These are phyloP conservation scores for Listronotus bonariensis DNA, from an alignment of 1,140 invertebrate genomes.

Conservation along the genomic window DNA sequence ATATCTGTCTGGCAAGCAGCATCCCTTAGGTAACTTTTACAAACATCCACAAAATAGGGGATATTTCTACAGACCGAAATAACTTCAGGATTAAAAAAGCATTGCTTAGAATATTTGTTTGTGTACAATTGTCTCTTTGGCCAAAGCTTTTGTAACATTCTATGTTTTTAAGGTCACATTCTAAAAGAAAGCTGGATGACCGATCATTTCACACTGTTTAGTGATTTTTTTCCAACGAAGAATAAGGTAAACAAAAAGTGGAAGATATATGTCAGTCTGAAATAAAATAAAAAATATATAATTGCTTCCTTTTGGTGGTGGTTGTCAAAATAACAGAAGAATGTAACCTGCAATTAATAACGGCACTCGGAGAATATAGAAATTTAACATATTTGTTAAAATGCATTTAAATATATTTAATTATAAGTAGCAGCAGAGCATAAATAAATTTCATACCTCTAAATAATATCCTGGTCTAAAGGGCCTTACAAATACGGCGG, in stretches of 20 bases:
- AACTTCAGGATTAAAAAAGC: slow-evolving; percentile 15
- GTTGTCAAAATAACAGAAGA: too few species aligned
- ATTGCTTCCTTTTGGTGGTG: too few species aligned
- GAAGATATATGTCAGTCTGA: slow-evolving; percentile 25
- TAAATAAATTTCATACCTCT: slow-evolving; percentile 5
- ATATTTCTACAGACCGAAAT: slow-evolving; percentile 3
- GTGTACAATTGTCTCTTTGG: slow-evolving; percentile 3
- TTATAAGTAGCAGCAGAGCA: too few species aligned
- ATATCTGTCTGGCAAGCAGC: slow-evolving; percentile 15
- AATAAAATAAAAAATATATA: slow-evolving; percentile 22
- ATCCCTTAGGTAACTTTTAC: slow-evolving; percentile 24
- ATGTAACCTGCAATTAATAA: too few species aligned
- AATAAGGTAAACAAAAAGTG: slow-evolving; percentile 32
- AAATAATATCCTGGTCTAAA: slow-evolving; percentile 34
- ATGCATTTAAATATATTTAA: too few species aligned
- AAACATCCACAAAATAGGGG: background rate
- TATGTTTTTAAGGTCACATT: background rate
- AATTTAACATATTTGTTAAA: too few species aligned
- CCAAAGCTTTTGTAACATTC: slow-evolving; percentile 1
- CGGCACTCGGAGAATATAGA: too few species aligned
- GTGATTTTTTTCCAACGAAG: slow-evolving; percentile 28
- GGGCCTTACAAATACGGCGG: slow-evolving; percentile 36
- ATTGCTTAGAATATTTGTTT: slow-evolving; percentile 9
- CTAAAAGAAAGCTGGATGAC: slow-evolving; percentile 11
- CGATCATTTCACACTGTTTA: slow-evolving; percentile 17